phyloP scores from a whole-genome alignment of 2,113 vertebrate genomes.

The Hepsetus odoe region DNA sequence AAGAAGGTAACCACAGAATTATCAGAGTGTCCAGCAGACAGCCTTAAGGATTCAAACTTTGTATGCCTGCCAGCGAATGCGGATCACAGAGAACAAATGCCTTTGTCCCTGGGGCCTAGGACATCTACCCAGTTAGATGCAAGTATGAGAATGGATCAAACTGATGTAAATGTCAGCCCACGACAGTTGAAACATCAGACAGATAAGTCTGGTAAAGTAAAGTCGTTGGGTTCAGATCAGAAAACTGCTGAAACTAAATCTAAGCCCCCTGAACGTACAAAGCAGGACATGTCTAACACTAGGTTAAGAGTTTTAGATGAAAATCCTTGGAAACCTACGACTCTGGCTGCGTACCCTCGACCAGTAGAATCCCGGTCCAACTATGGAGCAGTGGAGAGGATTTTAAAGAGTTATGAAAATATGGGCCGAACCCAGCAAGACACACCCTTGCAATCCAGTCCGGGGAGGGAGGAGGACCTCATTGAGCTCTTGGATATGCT shows the following conservation, averaged over 20 bases:
- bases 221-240: conserved; percentile 56
- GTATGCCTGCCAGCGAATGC: conserved; percentile 54
- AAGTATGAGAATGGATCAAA: conserved; percentile 42
- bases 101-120: conserved; percentile 41
- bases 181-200: conserved; percentile 49
- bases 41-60: background rate
- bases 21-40: conserved; percentile 22
- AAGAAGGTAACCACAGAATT: conserved; percentile 38
- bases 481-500: conserved; percentile 77
- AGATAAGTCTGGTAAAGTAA: conserved; percentile 52
- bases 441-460: conserved; percentile 61
- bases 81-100: conserved; percentile 53
- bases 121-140: conserved; percentile 47
- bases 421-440: conserved; percentile 68
- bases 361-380: conserved; percentile 92
- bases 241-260: conserved; percentile 56
- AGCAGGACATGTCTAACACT: conserved; percentile 59
- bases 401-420: conserved; percentile 88
- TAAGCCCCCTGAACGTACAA: conserved; percentile 49
- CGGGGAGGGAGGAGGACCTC: conserved; percentile 65
- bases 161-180: conserved; percentile 18
- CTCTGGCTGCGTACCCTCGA: conserved; percentile 88
- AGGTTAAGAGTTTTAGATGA: conserved; percentile 77
- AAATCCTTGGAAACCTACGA: conserved; percentile 87
- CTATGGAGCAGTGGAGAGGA: conserved; percentile 91